phyloP scores from a whole-genome alignment of 2,797 vertebrate species.

The Hoplostethus atlanticus region DNA sequence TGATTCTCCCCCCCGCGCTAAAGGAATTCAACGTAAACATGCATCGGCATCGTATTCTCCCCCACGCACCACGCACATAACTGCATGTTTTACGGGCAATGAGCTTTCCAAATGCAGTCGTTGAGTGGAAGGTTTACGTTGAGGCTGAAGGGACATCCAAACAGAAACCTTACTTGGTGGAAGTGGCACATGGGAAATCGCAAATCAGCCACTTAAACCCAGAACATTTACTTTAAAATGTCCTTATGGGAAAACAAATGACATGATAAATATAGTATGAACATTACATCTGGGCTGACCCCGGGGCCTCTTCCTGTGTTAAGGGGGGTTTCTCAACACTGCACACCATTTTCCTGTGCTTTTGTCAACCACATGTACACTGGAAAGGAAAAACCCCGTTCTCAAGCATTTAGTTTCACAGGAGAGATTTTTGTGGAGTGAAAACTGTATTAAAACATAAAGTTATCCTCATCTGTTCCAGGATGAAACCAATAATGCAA shows the following conservation, averaged over 20 bases:
- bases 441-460: no score
- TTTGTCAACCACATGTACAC: no score
- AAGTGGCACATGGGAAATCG: conserved; percentile 28
- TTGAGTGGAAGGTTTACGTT: conserved; percentile 17
- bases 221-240: conserved; percentile 30
- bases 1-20: no score
- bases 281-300: conserved; percentile 24
- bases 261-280: conserved; percentile 21
- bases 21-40: no score
- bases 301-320: conserved; percentile 36
- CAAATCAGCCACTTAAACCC: conserved; percentile 20
- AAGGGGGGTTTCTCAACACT: not conserved
- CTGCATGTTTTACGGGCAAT: conserved; percentile 2
- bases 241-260: conserved; percentile 36
- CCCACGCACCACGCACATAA: not conserved
- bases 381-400: no score
- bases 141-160: conserved; percentile 50
- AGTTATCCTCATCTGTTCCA: no score
- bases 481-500: no score
- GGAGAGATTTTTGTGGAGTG: no score
- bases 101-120: conserved; percentile 1
- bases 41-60: no score
- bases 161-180: conserved; percentile 28
- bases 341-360: not conserved
- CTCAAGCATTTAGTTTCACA: no score